These are phyloP conservation scores for Alaudala cheleensis DNA, from an alignment of 2,113 vertebrate genomes.

Conservation along the genomic window DNA sequence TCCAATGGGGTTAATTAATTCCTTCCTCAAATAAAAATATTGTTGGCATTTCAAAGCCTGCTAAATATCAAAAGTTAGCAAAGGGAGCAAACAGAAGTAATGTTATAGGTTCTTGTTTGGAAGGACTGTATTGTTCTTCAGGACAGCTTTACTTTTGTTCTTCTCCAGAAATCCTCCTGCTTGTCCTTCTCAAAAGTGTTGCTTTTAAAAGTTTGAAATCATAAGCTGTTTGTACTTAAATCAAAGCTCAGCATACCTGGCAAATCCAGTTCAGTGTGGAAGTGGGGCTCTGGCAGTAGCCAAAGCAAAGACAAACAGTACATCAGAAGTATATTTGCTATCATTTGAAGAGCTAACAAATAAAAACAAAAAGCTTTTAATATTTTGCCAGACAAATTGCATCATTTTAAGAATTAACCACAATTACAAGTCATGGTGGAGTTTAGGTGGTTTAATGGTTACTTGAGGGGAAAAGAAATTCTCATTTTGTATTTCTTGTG, in stretches of 20 bases:
- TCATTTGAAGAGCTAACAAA: neutral
- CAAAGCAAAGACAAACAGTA: neutral
- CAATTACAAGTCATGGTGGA: conserved; percentile 13
- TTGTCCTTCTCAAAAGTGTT: neutral
- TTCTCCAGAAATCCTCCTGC: neutral
- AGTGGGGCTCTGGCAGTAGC: neutral
- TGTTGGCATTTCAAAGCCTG: conserved; percentile 3
- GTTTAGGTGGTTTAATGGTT: conserved; percentile 31
- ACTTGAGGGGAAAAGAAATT: conserved; percentile 24
- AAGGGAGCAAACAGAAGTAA: neutral
- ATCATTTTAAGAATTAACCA: conserved; percentile 29
- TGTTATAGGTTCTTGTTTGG: neutral
- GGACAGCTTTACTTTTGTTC: neutral
- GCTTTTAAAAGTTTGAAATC: neutral
- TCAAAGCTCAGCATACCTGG: neutral
- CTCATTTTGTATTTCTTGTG: neutral
- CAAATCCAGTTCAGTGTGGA: neutral
- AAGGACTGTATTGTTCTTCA: neutral
- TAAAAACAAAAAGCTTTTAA: neutral
- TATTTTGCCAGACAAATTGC: neutral
- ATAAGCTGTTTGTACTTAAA: neutral
- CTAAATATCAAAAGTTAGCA: neutral
- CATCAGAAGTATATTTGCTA: neutral
- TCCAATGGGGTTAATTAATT: conserved; percentile 17
- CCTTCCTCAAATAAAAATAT: conserved; percentile 14